Percentiles rank a stretch among this genome's conserved stretches.
phyloP scores from a whole-genome alignment of 2,888 invertebrate genomes.

The Macroteleia sp. region DNA sequence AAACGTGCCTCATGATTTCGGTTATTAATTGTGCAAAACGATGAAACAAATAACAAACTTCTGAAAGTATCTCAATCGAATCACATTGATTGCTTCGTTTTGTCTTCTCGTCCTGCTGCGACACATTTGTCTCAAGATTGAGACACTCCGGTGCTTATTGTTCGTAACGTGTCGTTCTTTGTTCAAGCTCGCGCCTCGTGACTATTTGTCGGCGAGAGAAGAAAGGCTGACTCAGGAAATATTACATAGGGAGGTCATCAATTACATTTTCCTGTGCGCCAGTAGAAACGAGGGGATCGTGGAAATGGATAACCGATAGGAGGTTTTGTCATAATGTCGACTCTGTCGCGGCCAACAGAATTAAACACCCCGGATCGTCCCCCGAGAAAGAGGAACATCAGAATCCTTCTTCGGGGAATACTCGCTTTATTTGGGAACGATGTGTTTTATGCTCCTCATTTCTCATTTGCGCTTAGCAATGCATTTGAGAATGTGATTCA shows the following conservation, averaged over 20 bases:
- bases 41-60: background rate
- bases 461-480: slow-evolving; percentile 23
- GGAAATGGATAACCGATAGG: slow-evolving; percentile 28
- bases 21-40: background rate
- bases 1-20: background rate
- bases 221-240: slow-evolving; percentile 11
- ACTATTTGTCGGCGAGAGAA: slow-evolving; percentile 32
- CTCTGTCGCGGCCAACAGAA: slow-evolving; percentile 9
- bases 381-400: background rate
- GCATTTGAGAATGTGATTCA: slow-evolving; percentile 15
- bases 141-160: slow-evolving; percentile 48
- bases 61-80: slow-evolving; percentile 5
- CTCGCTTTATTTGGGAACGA: background rate
- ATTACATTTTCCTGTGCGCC: slow-evolving; percentile 12
- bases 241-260: slow-evolving; percentile 19
- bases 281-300: background rate
- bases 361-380: slow-evolving; percentile 7
- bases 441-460: slow-evolving; percentile 18
- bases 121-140: slow-evolving; percentile 58
- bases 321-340: slow-evolving; percentile 21
- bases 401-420: slow-evolving; percentile 4
- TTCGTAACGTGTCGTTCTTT: slow-evolving; percentile 36
- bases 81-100: slow-evolving; percentile 22
- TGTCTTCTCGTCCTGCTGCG: background rate
- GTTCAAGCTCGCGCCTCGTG: slow-evolving; percentile 37